A percentile compares a stretch with the other conserved stretches of the same genome.
These are phyloP conservation scores for Sclerodermus sp. DNA, from an alignment of 2,888 invertebrate species.

Conservation along the genomic window DNA sequence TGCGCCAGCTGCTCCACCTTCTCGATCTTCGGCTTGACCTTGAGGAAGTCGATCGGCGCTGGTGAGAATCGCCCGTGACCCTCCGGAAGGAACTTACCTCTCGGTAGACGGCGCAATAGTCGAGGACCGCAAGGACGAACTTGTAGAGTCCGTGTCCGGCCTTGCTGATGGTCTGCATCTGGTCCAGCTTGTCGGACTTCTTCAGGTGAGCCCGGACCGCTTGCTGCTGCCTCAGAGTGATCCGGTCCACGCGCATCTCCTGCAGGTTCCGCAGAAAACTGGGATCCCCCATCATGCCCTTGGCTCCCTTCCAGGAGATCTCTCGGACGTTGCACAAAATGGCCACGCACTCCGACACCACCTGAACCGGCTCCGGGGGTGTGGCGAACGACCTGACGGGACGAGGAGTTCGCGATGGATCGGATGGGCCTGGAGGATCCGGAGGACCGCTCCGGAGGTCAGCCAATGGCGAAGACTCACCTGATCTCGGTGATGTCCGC, in stretches of 20 bases:
- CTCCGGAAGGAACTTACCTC: too few species aligned
- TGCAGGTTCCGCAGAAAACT: slow-evolving; percentile 78
- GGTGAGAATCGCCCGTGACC: slow-evolving; percentile 1
- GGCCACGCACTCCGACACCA: slow-evolving; percentile 87
- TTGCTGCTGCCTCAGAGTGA: slow-evolving; percentile 72
- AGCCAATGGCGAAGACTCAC: slow-evolving; percentile 38
- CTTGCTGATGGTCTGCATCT: slow-evolving; percentile 82
- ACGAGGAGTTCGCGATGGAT: not conserved
- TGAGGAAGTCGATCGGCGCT: slow-evolving; percentile 57
- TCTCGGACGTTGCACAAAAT: slow-evolving; percentile 83
- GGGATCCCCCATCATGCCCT: slow-evolving; percentile 90
- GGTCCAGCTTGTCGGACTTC: slow-evolving; percentile 71
- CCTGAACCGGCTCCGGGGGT: slow-evolving; percentile 86
- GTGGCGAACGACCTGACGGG: slow-evolving; percentile 85
- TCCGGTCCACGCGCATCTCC: slow-evolving; percentile 83
- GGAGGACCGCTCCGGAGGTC: too few species aligned
- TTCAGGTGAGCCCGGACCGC: slow-evolving; percentile 75
- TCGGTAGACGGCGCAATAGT: slow-evolving; percentile 84
- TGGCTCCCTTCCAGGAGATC: slow-evolving; percentile 88
- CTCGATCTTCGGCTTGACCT: slow-evolving; percentile 84
- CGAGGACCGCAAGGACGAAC: slow-evolving; percentile 84
- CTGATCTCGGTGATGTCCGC: slow-evolving; percentile 88
- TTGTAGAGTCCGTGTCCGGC: slow-evolving; percentile 85
- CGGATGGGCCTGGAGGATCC: too few species aligned
- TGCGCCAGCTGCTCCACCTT: slow-evolving; percentile 76